Percentiles rank a stretch among this genome's conserved stretches.
These are phyloP conservation scores for Metaphire vulgaris DNA, from an alignment of 1,140 invertebrate genomes.

Conservation along the genomic window DNA sequence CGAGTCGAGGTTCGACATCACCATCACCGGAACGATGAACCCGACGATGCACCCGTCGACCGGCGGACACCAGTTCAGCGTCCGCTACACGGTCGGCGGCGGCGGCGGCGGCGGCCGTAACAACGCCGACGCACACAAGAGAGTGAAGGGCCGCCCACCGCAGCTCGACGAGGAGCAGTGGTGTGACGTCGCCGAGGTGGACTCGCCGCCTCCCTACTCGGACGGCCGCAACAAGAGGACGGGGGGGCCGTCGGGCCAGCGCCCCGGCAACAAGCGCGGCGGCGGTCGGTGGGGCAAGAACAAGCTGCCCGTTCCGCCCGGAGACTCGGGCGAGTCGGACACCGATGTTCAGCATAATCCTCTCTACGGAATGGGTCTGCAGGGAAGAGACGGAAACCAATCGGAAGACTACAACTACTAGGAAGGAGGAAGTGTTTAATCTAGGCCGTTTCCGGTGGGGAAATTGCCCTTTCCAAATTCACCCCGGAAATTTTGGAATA, in stretches of 20 bases:
- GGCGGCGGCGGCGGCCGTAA: not conserved
- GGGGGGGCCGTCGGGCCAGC: not conserved
- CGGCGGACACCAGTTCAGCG: not conserved
- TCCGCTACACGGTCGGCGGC: not conserved
- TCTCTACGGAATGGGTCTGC: not conserved
- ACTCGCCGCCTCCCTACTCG: not conserved
- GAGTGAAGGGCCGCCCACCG: not conserved
- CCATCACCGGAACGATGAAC: not conserved
- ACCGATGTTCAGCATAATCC: not conserved
- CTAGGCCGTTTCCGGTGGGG: no score
- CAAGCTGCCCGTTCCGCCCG: not conserved
- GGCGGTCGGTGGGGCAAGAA: not conserved
- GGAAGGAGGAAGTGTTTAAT: no score
- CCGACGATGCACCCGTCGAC: not conserved
- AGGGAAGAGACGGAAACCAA: no score
- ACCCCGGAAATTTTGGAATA: no score
- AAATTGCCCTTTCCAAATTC: no score
- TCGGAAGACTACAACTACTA: no score
- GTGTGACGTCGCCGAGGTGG: not conserved
- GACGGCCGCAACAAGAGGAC: no score
- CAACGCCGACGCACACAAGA: not conserved
- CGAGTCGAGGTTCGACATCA: not conserved
- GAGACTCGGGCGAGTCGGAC: not conserved
- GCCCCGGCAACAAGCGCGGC: not conserved
- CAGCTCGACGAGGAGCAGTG: not conserved